Percentiles rank a stretch among this genome's conserved stretches.
Evolutionary conservation across 2,888 invertebrate genomes (phyloP).

Genomic region (Drosophila lacicola): DNA sequence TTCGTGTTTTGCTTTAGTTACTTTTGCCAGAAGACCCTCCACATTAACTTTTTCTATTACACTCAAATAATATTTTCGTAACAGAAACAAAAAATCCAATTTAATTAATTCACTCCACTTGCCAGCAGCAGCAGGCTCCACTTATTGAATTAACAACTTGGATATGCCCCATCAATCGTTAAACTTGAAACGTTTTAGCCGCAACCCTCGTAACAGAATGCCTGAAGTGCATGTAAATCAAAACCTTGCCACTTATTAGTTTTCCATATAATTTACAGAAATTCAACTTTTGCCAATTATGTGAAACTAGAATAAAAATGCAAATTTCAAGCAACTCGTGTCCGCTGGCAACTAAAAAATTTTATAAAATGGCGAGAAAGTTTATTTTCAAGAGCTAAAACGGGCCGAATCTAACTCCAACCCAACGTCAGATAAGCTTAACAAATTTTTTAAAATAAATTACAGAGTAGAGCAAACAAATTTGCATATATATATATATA

Average conservation of each 20-base stretch:
- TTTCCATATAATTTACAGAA: constrained; percentile 70
- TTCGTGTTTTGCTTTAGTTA: neutral
- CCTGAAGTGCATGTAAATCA: constrained; percentile 56
- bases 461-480: constrained; percentile 80
- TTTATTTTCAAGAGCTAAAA: constrained; percentile 50
- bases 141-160: constrained; percentile 37
- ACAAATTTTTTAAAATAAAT: constrained; percentile 80
- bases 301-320: constrained; percentile 75
- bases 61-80: constrained; percentile 33
- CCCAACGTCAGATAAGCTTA: constrained; percentile 74
- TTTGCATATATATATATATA: constrained; percentile 66
- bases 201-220: constrained; percentile 14
- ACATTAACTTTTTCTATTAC: constrained; percentile 33
- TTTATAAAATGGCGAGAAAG: constrained; percentile 51
- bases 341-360: constrained; percentile 41
- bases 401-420: constrained; percentile 33
- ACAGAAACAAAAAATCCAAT: constrained; percentile 9
- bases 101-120: constrained; percentile 39
- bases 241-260: constrained; percentile 70
- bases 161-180: constrained; percentile 45
- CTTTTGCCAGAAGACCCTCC: neutral
- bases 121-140: neutral
- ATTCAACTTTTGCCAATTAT: constrained; percentile 74
- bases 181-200: constrained; percentile 26
- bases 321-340: constrained; percentile 75